Evolutionary conservation across 2,797 vertebrate genomes (phyloP), one percentile per base, ranked within the genome.

Genomic region (Cetoscarus ocellatus): DNA sequence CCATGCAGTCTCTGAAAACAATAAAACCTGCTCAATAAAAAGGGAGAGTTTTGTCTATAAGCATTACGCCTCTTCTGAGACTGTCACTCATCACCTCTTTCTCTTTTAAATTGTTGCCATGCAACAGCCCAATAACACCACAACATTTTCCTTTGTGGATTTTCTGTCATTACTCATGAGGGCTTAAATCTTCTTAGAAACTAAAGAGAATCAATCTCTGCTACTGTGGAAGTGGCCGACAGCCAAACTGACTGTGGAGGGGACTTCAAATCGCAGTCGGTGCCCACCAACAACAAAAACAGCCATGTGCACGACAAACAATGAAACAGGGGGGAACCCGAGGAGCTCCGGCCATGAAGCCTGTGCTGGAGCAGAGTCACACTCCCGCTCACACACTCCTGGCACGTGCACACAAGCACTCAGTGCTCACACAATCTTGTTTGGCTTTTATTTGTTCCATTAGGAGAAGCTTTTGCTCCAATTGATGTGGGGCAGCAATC

Each of bases 381-480:
- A 68, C 61, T 47, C 55, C 40, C 36, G 61, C 51, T 71, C 48
- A 58, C 54, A 38, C 43, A 50, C 15, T 5, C 6, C 15, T 7
- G 9, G 17, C 44, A 67, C 15, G 19, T 70, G 40, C 36, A 59
- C 76, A 70, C 42, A 45, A 45, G 61, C 70, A 85, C 79, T 67
- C 57, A 7, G 7, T 63, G 40, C 66, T 12, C 61, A 52, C 57
- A 81, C 44, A 56, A 60, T 84, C 57, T 72, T 73, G 80, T 81
- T 77, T 74, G 71, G 75, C 63, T 85, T 76, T 75, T 61, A 83
- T 86, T 84, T 74, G 69, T 61, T 87, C 82, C 86, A 89, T 86
- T 86, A 78, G 81, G 75, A 77, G 77, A 80, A 58, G 67, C 69
- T 74, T 83, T 89, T 85, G 74, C 75, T 78, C 61, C 58, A 55